Base-by-base conservation (phyloP, 2,888 invertebrate genomes). In the Listrodromus nycthemerus region DNA sequence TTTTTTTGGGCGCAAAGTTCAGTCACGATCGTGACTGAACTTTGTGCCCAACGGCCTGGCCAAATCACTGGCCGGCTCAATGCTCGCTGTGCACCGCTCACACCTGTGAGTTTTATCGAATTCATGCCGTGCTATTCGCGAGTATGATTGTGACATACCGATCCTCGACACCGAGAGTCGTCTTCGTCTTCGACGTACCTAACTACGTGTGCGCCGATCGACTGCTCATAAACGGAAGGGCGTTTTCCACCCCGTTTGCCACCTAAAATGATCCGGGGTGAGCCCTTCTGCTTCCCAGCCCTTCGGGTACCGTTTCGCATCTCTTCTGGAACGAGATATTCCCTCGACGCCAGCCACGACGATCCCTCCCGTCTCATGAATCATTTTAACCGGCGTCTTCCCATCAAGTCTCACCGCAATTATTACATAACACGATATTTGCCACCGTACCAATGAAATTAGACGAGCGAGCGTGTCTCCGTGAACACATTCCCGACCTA, bases 401-500 rank as follows among this genome's bases (percentile, higher is more conserved):
- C 81, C 74, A 78, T 82, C 71, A 67, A 75, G 78, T 61, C 52
- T 70, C 41, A 41, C 45, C 58, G 13, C 52, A 79, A 79, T 84
- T 79, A 82, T 82, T 7, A 27, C 55, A 70, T 19, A 24, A 24
- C 27, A 16, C 63, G 78, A 73, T 69, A 45, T 70, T 27, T 19
- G 30, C n/a, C n/a, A 21, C 24, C 21, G 41, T 61, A 27, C 21
- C 50, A 82, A 84, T 84, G 70, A 33, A 79, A 84, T 84, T 84
- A 84, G 8, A 66, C 45, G 50, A 55, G 30, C 33, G 21, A 37
- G 27, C 41, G 69, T 52, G 58, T 69, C 67, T 78, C 41, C 16
- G 33, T 24, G 45, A 61, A 69, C 50, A 33, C 21, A 21, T 67
- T 52, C 52, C 55, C 84, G 84, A 84, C 82, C 84, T 84, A 84